Conservation (phyloP, 2,888 invertebrate genomes). For the Tenthredo notha region DNA sequence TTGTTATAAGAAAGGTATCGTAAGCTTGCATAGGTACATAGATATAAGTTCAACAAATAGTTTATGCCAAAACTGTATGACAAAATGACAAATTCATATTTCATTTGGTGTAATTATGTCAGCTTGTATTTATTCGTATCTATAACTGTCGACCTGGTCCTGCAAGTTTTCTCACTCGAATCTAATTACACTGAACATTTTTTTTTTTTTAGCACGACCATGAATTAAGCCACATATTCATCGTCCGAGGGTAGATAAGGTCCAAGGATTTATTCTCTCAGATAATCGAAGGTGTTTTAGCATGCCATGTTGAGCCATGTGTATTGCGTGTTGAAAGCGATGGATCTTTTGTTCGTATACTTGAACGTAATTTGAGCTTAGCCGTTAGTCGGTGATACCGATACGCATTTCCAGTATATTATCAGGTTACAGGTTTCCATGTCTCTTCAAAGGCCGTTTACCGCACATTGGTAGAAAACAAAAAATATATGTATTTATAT, state of each 20-base stretch:
- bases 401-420: conserved; percentile 7
- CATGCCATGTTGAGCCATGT: neutral
- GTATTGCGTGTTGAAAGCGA: neutral
- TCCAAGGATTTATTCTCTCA: neutral
- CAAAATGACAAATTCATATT: neutral
- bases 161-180: neutral
- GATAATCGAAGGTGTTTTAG: neutral
- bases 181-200: too few relatives aligned
- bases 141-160: neutral
- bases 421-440: conserved; percentile 37
- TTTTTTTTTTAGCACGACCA: neutral
- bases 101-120: neutral
- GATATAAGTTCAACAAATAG: neutral
- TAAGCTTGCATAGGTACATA: neutral
- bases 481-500: neutral
- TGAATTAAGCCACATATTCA: neutral
- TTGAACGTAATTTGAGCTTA: conserved; percentile 19
- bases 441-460: conserved; percentile 36
- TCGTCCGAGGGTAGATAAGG: neutral
- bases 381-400: conserved; percentile 25
- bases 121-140: neutral
- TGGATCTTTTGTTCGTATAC: conserved; percentile 20
- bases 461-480: neutral
- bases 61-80: neutral
- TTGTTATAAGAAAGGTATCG: conserved; percentile 11